Evolutionary conservation across 2,113 vertebrate genomes (phyloP), one percentile per base, ranked within the genome.

Genomic region (Rhombomys opimus): DNA sequence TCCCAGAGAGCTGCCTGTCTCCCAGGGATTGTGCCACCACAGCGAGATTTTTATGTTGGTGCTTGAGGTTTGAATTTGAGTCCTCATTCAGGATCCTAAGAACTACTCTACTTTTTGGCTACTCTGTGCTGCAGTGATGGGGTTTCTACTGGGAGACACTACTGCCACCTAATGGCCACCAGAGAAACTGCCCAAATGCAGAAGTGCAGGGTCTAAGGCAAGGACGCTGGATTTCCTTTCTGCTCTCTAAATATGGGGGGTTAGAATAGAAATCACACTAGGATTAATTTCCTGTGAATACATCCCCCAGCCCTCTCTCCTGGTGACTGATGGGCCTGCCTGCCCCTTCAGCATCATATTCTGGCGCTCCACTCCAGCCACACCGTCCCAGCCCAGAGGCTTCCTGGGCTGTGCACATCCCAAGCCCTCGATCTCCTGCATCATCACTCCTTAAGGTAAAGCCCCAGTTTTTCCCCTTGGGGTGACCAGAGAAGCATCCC

Each of bases 91-190:
- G 46, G 46, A 46, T 46, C 5, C n/a, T 7, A 50, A 84, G 38
- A 84, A 46, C 5, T 54, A 15, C 46, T 46, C 46, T 6, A 65
- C 41, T 32, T 38, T 35, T 32, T 27, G 35, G 41, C 25, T 50
- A 10, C 7, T 35, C 80, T 59, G 8, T 50, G 30, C 18, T 12
- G 32, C 52, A n/a, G 78, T 9, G 77, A 50, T 52, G 67, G n/a
- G 70, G 23, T 32, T 50, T 72, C 6, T 20, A 5, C 11, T 4
- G 3, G 10, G 0, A 0, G 38, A 10, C 59, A 50, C 57, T 50
- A 23, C 2, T 57, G 68, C 95, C 95, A 59, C 52, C 96, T 88
- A 7, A 57, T 88, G 94, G 75, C 80, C n/a, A 20, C 2, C 8
- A 22, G 23, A 4, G 50, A 3, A 61, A 72, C 32, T 2, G 18